Conservation (phyloP, 2,888 invertebrate species). For the Volucella inflata region DNA sequence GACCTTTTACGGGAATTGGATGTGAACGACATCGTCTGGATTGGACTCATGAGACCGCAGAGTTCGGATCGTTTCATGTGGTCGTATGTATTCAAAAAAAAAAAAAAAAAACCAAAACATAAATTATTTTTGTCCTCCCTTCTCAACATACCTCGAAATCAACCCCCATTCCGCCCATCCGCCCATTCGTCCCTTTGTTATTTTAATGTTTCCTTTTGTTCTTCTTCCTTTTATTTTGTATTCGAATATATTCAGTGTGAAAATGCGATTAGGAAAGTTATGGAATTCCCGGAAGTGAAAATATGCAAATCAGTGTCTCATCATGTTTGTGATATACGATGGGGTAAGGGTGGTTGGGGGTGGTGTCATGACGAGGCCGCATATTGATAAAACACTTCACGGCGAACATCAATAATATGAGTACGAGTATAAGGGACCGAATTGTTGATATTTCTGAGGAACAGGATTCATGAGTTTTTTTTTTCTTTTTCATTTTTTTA, state of each 20-base stretch:
- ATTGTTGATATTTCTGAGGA: conserved; percentile 37
- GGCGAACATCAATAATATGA: conserved; percentile 40
- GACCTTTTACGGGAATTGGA: conserved; percentile 91
- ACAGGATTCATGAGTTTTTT: conserved; percentile 2
- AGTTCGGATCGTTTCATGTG: conserved; percentile 89
- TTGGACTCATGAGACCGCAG: conserved; percentile 89
- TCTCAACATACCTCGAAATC: too few species aligned
- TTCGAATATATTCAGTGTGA: conserved; percentile 3
- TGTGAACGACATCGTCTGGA: conserved; percentile 91
- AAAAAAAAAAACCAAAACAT: conserved; percentile 18
- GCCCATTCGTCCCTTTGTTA: conserved; percentile 5
- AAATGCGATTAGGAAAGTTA: conserved; percentile 29
- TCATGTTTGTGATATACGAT: conserved; percentile 9
- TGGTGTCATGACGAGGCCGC: background rate
- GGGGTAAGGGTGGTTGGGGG: background rate
- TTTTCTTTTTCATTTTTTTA: background rate
- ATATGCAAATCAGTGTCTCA: conserved; percentile 54
- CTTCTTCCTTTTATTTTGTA: conserved; percentile 11
- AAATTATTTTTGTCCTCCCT: conserved; percentile 48
- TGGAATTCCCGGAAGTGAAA: conserved; percentile 48
- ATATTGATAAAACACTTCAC: conserved; percentile 44
- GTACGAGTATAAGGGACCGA: conserved; percentile 16
- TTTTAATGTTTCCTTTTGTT: background rate
- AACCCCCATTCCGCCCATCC: too few species aligned
- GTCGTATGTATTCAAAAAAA: conserved; percentile 87